phyloP scores from a whole-genome alignment of 1,140 invertebrate genomes.

The Lepidostoma basale region DNA sequence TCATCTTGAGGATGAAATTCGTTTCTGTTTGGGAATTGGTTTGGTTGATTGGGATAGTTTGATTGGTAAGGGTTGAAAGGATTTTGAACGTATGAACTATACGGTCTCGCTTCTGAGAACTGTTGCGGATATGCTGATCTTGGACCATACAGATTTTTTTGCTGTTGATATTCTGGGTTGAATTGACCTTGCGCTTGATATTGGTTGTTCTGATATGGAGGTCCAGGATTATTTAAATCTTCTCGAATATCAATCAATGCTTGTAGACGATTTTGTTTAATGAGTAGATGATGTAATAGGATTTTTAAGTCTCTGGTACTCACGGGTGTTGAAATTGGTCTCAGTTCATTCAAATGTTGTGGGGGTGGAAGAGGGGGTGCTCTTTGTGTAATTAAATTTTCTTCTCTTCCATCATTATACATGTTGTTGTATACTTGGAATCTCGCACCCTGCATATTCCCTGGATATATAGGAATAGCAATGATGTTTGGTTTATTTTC shows the following conservation, averaged over 20 bases:
- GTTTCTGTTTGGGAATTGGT: conserved; percentile 52
- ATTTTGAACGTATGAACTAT: conserved; percentile 30
- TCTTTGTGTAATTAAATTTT: conserved; percentile 37
- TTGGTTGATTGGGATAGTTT: conserved; percentile 31
- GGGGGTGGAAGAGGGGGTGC: conserved; percentile 47
- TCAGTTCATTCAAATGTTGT: conserved; percentile 49
- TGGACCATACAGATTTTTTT: conserved; percentile 36
- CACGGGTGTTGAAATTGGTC: conserved; percentile 58
- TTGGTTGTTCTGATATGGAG: conserved; percentile 48
- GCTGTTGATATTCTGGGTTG: conserved; percentile 46
- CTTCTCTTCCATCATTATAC: conserved; percentile 44
- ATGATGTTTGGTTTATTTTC: conserved; percentile 38
- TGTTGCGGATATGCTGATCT: conserved; percentile 29
- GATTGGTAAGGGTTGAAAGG: conserved; percentile 36
- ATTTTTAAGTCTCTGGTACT: conserved; percentile 65
- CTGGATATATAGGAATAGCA: conserved; percentile 34
- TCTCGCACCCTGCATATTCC: conserved; percentile 39
- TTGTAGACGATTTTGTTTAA: conserved; percentile 63
- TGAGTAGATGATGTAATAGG: conserved; percentile 62
- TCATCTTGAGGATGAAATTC: conserved; percentile 50
- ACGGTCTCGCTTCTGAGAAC: conserved; percentile 22
- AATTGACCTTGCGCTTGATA: conserved; percentile 35
- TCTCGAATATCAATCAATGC: conserved; percentile 54
- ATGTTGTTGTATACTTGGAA: conserved; percentile 47
- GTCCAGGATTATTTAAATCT: conserved; percentile 52